Evolutionary conservation across 2,888 invertebrate genomes (phyloP).

Genomic region (Phorcus lineatus): DNA sequence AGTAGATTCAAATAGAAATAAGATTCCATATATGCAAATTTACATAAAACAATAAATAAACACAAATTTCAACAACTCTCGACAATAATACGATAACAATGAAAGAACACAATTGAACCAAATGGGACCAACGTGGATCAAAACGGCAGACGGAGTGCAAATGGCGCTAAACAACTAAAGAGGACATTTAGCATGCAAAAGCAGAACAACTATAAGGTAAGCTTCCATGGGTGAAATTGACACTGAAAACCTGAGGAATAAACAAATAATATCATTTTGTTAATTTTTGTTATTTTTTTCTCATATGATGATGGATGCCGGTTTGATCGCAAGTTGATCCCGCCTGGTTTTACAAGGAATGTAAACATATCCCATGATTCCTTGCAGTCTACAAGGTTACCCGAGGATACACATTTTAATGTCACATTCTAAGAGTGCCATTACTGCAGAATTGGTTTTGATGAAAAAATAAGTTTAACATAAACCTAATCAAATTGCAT

Average conservation of each 20-base stretch:
- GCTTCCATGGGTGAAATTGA: not conserved
- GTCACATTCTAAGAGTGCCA: not conserved
- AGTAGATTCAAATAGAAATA: slow-evolving; percentile 22
- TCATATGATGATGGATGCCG: not conserved
- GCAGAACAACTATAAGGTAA: not conserved
- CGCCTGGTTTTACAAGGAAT: slow-evolving; percentile 44
- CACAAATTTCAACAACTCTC: slow-evolving; percentile 24
- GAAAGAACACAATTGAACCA: slow-evolving; percentile 39
- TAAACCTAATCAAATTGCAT: not conserved
- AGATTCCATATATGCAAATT: slow-evolving; percentile 17
- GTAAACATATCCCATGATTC: slow-evolving; percentile 18
- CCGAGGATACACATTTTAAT: not conserved
- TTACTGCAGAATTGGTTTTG: not conserved
- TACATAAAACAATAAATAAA: slow-evolving; percentile 24
- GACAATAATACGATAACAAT: slow-evolving; percentile 28
- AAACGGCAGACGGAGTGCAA: slow-evolving; percentile 52
- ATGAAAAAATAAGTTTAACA: not conserved
- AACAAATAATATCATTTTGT: not conserved
- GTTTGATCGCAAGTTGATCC: slow-evolving; percentile 54
- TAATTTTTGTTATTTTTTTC: not conserved
- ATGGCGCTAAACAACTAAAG: not conserved
- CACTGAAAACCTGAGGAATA: slow-evolving; percentile 11
- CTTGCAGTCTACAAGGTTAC: slow-evolving; percentile 14
- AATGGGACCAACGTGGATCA: slow-evolving; percentile 66
- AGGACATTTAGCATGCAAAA: slow-evolving; percentile 2